A percentile compares a stretch with the other conserved stretches of the same genome.
These are phyloP conservation scores for Hemibagrus guttatus DNA, from an alignment of 2,797 vertebrate species.

Conservation along the genomic window DNA sequence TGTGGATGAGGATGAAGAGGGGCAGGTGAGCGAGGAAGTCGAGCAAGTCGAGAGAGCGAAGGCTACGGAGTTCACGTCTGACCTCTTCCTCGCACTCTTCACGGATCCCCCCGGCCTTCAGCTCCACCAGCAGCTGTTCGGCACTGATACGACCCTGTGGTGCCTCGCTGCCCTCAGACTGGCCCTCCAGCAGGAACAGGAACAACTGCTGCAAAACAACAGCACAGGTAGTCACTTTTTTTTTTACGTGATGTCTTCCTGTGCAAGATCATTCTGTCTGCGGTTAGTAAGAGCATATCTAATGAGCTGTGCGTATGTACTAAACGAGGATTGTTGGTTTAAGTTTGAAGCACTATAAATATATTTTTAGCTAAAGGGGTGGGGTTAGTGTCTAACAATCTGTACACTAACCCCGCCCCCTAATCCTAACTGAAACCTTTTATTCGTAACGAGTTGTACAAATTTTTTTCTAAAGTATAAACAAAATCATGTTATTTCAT, in stretches of 20 bases:
- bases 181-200: constrained; percentile 76
- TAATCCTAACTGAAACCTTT: not conserved
- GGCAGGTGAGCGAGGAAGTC: constrained; percentile 76
- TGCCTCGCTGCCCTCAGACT: constrained; percentile 55
- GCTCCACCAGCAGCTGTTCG: constrained; percentile 73
- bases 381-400: too few species aligned
- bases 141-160: constrained; percentile 65
- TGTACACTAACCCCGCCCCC: not conserved
- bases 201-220: constrained; percentile 71
- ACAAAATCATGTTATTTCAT: not conserved
- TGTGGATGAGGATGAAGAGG: constrained; percentile 75
- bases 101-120: constrained; percentile 71
- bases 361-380: not conserved
- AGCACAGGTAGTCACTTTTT: constrained; percentile 53
- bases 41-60: constrained; percentile 68
- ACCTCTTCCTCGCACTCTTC: constrained; percentile 63
- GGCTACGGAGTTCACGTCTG: constrained; percentile 59
- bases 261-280: not conserved
- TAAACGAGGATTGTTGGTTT: not conserved
- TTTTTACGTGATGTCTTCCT: not conserved
- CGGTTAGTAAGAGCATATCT: not conserved
- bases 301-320: not conserved
- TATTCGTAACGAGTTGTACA: not conserved
- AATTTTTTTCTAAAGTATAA: not conserved
- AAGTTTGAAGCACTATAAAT: not conserved